Conservation (phyloP, 2,888 invertebrate species). For the Lucinisca nassula region DNA sequence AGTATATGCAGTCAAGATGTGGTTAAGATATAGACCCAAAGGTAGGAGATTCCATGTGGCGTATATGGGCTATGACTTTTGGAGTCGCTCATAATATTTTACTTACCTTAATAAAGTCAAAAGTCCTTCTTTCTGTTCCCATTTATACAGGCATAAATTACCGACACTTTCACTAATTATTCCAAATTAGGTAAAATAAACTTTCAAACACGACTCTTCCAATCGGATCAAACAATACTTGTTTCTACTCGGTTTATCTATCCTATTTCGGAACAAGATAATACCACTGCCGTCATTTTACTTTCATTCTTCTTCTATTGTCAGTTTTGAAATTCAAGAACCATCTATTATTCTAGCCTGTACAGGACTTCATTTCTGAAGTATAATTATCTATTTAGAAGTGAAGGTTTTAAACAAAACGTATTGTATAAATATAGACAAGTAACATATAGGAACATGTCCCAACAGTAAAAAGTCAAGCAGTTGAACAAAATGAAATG, state of each 20-base stretch:
- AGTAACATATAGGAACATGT: not conserved
- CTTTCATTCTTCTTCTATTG: constrained; percentile 34
- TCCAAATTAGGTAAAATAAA: not conserved
- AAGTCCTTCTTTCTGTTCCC: constrained; percentile 3
- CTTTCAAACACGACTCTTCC: not conserved
- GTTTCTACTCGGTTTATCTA: not conserved
- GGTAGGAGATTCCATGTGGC: no score
- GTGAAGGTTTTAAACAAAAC: not conserved
- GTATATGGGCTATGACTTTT: no score
- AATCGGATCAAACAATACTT: not conserved
- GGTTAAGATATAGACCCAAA: no score
- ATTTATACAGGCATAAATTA: not conserved
- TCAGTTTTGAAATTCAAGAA: constrained; percentile 26
- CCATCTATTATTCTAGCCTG: constrained; percentile 10
- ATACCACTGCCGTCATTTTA: constrained; percentile 20
- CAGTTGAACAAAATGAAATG: not conserved
- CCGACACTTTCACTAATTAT: not conserved
- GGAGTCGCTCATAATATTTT: no score
- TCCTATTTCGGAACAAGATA: not conserved
- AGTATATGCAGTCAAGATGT: no score
- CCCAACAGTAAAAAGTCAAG: not conserved
- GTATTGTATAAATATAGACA: not conserved
- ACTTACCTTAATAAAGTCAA: not conserved
- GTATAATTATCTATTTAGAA: not conserved
- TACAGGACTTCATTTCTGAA: not conserved